These are phyloP conservation scores for Lycaena phlaeas DNA, from an alignment of 2,888 invertebrate genomes.

Conservation along the genomic window DNA sequence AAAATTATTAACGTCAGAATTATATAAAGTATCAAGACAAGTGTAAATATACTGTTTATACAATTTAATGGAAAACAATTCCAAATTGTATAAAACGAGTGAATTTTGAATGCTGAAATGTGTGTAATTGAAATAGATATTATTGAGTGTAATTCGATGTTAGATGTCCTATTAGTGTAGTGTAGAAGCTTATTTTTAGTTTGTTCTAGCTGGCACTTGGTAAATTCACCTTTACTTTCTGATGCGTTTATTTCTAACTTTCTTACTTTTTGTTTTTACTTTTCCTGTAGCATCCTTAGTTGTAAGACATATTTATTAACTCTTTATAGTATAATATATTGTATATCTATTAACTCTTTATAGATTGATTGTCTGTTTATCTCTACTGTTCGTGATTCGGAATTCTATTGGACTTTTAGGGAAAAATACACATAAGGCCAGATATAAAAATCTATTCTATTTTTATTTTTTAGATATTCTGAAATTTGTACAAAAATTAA, in stretches of 20 bases:
- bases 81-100: background rate
- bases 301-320: slow-evolving; percentile 17
- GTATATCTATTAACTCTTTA: slow-evolving; percentile 1
- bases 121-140: background rate
- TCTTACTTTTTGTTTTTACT: slow-evolving; percentile 32
- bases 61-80: background rate
- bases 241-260: slow-evolving; percentile 45
- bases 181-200: slow-evolving; percentile 57
- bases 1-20: too few species aligned
- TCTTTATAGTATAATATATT: too few species aligned
- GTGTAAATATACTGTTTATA: background rate
- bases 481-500: too few species aligned
- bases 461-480: too few species aligned
- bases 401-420: too few species aligned
- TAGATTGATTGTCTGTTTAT: slow-evolving; percentile 27
- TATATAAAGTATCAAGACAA: too few species aligned
- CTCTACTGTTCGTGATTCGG: too few species aligned
- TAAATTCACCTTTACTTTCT: slow-evolving; percentile 58
- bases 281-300: slow-evolving; percentile 51
- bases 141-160: slow-evolving; percentile 35
- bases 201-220: slow-evolving; percentile 67
- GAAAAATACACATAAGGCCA: too few species aligned
- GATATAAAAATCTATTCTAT: too few species aligned
- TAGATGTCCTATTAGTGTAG: slow-evolving; percentile 63
- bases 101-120: too few species aligned